Evolutionary conservation across 2,888 invertebrate species (phyloP).

Genomic region (Entomobrya multifasciata): DNA sequence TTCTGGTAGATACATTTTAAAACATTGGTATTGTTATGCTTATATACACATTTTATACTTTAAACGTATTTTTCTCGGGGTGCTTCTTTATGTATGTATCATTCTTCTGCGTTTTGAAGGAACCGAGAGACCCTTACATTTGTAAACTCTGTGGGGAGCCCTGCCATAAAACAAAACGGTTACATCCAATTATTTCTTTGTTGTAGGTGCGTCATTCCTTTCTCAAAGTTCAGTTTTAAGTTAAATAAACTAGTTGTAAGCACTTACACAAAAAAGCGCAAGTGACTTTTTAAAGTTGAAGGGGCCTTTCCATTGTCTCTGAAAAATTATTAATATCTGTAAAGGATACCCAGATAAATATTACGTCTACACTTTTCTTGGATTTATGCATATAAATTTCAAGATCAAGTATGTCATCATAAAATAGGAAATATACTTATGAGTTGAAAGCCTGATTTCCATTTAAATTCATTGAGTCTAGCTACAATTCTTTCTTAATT

Average conservation of each 20-base stretch:
- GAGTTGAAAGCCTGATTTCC: constrained; percentile 49
- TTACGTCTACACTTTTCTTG: too few species aligned
- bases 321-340: too few species aligned
- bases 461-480: constrained; percentile 63
- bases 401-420: too few species aligned
- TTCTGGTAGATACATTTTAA: constrained; percentile 27
- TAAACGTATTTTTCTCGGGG: constrained; percentile 64
- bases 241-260: not conserved
- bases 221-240: not conserved
- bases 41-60: not conserved
- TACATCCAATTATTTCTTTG: constrained; percentile 78
- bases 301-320: not conserved
- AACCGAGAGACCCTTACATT: constrained; percentile 76
- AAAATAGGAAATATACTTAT: too few species aligned
- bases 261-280: not conserved
- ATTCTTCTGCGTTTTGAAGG: constrained; percentile 58
- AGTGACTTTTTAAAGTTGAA: not conserved
- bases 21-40: not conserved
- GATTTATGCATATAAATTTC: too few species aligned
- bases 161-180: constrained; percentile 79
- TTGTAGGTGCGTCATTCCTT: constrained; percentile 67
- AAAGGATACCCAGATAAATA: too few species aligned
- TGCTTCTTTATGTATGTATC: constrained; percentile 36
- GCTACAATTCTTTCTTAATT: not conserved
- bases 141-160: constrained; percentile 77